Evolutionary conservation across 2,888 invertebrate genomes (phyloP).

Genomic region (Cheilosia grossa): DNA sequence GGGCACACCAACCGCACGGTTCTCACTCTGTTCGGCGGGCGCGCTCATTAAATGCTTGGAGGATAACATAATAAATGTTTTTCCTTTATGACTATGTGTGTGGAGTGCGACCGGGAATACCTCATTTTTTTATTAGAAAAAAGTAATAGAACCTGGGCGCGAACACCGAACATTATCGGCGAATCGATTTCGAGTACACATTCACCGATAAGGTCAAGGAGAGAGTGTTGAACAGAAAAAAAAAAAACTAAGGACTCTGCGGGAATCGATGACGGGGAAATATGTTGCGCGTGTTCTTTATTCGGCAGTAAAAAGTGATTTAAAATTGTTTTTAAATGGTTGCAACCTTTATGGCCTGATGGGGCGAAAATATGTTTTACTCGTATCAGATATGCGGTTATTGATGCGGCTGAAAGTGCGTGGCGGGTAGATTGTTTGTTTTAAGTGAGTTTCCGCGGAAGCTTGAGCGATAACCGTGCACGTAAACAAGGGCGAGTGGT

Average conservation of each 20-base stretch:
- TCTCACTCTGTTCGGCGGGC: neutral
- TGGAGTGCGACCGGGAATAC: neutral
- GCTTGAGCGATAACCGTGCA: neutral
- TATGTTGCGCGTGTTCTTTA: slow-evolving; percentile 44
- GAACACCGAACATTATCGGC: slow-evolving; percentile 3
- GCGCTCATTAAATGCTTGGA: slow-evolving; percentile 44
- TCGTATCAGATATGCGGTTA: slow-evolving; percentile 10
- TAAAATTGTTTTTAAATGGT: slow-evolving; percentile 54
- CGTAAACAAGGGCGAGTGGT: too few species aligned
- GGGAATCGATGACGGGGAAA: slow-evolving; percentile 49
- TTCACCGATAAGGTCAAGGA: slow-evolving; percentile 65
- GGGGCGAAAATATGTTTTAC: slow-evolving; percentile 15
- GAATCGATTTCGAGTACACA: slow-evolving; percentile 56
- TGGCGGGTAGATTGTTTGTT: slow-evolving; percentile 36
- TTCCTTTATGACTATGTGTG: slow-evolving; percentile 49
- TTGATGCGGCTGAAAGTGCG: neutral
- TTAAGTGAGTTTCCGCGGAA: slow-evolving; percentile 13
- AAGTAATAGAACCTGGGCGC: slow-evolving; percentile 38
- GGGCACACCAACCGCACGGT: slow-evolving; percentile 8
- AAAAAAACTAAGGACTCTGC: neutral
- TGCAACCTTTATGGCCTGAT: slow-evolving; percentile 44
- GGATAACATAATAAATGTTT: slow-evolving; percentile 55
- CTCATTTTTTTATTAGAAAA: slow-evolving; percentile 18
- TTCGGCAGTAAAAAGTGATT: slow-evolving; percentile 56
- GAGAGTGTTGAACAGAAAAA: neutral